Percentiles rank a stretch among this genome's conserved stretches.
phyloP scores from a whole-genome alignment of 23 tunicate genomes.

The Ciona savignyi region DNA sequence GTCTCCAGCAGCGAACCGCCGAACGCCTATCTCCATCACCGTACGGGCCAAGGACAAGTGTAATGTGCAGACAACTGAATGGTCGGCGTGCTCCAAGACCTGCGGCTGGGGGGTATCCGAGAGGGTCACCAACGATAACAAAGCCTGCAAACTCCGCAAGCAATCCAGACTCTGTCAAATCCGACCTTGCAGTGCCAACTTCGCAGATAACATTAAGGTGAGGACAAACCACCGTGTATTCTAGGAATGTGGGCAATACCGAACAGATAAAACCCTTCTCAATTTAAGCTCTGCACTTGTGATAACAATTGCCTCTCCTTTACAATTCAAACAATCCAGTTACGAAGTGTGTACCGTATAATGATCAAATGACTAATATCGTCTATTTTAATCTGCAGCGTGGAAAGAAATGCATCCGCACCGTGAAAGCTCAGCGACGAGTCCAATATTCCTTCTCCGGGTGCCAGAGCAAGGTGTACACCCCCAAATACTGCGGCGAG shows the following conservation, averaged over 20 bases:
- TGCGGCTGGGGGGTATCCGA: constrained; percentile 91
- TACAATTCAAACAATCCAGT: too few species aligned
- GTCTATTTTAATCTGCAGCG: too few species aligned
- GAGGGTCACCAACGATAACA: constrained; percentile 49
- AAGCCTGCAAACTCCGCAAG: constrained; percentile 52
- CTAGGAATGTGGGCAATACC: too few species aligned
- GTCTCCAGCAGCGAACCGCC: constrained; percentile 33
- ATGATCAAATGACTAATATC: too few species aligned
- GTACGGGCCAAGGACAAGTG: constrained; percentile 49
- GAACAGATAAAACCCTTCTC: too few species aligned
- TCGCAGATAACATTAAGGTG: constrained; percentile 36
- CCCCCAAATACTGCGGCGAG: constrained; percentile 70
- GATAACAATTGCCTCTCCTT: too few species aligned
- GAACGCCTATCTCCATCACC: constrained; percentile 21
- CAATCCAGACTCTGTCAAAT: constrained; percentile 73
- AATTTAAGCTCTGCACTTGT: too few species aligned
- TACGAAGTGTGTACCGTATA: too few species aligned
- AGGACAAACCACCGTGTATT: too few species aligned
- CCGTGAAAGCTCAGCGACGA: constrained; percentile 42
- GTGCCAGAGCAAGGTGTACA: constrained; percentile 71
- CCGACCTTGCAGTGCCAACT: constrained; percentile 44
- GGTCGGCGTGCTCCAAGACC: constrained; percentile 77
- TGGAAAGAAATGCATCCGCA: constrained; percentile 60
- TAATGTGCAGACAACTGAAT: constrained; percentile 56
- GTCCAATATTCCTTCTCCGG: constrained; percentile 60